phyloP scores from a whole-genome alignment of 1,140 invertebrate species.

The Meloidogyne chitwoodi region DNA sequence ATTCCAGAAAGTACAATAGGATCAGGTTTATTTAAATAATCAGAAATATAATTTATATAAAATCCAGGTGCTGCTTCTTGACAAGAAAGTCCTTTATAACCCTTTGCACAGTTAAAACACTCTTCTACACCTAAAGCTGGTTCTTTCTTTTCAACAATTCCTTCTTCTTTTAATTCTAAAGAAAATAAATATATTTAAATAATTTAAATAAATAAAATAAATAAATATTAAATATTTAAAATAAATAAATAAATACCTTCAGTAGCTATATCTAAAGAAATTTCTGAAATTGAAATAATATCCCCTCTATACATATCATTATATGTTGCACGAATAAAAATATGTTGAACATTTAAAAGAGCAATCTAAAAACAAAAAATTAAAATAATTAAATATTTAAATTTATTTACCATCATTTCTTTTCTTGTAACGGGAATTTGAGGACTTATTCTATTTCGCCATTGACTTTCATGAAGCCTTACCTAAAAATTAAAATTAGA shows the following conservation, averaged over 20 bases:
- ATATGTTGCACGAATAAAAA: conserved; percentile 70
- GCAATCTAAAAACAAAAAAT: conserved; percentile 60
- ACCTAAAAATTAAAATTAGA: conserved; percentile 41
- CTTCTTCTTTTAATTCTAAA: conserved; percentile 62
- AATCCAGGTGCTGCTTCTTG: conserved; percentile 76
- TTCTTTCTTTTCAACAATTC: conserved; percentile 25
- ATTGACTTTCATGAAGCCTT: conserved; percentile 61
- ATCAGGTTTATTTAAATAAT: conserved; percentile 66
- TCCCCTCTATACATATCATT: conserved; percentile 46
- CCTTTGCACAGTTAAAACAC: conserved; percentile 71
- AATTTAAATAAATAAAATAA: too few species aligned
- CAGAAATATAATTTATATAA: conserved; percentile 69
- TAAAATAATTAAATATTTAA: background rate
- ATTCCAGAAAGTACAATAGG: conserved; percentile 73
- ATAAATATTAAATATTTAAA: too few species aligned
- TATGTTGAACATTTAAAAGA: conserved; percentile 76
- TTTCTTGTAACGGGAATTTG: conserved; percentile 69
- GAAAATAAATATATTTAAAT: background rate
- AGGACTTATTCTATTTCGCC: conserved; percentile 68
- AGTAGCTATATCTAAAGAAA: conserved; percentile 78
- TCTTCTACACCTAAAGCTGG: conserved; percentile 79
- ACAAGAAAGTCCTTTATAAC: conserved; percentile 53
- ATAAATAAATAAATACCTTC: too few species aligned
- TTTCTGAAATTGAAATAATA: conserved; percentile 63
- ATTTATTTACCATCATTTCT: conserved; percentile 73